Evolutionary conservation across 2,797 vertebrate species (phyloP), one percentile per base, ranked within the genome.

Genomic region (Sebastes cheni): DNA sequence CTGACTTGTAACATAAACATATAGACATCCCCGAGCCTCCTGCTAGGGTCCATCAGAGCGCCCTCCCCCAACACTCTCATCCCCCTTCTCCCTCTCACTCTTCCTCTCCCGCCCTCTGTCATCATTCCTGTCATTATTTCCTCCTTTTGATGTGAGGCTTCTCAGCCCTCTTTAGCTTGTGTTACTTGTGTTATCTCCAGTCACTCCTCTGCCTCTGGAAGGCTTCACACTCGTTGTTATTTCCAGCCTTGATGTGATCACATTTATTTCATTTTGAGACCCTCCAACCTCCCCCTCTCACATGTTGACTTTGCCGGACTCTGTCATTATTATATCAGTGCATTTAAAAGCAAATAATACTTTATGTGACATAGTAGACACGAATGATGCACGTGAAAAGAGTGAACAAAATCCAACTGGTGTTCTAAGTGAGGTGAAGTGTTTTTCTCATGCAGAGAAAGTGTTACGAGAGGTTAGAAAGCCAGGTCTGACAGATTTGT

Each of bases 111-210:
- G 71, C 87, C 75, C 88, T 95, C 93, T 92, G 93, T 96, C 95
- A 95, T 96, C 95, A 96, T 95, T 94, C 84, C 93, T 95, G 95
- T 95, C 95, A 96, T 96, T 95, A 96, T 94, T 94, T 90, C 86
- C 86, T 91, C 80, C 93, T 91, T 96, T 96, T 96, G 95, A 96
- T 96, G 94, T 96, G 90, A 92, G 80, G 80, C 88, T 93, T 93
- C 92, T 93, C 92, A 90, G 91, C 86, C 90, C 89, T 94, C 92
- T 95, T 95, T 93, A 93, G 92, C 92, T 91, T 89, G 89, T 89
- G 89, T 94, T 93, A 83, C 89, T 88, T 16, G 67, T 91, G 92
- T 94, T 94, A 95, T 93, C 91, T 92, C 58, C 20, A 81, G 83
- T 88, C 82, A 86, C 92, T 90, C 88, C 86, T 86, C 85, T 88